Evolutionary conservation across 2,888 invertebrate genomes (phyloP).

Genomic region (Chrysotoxum bicinctum): DNA sequence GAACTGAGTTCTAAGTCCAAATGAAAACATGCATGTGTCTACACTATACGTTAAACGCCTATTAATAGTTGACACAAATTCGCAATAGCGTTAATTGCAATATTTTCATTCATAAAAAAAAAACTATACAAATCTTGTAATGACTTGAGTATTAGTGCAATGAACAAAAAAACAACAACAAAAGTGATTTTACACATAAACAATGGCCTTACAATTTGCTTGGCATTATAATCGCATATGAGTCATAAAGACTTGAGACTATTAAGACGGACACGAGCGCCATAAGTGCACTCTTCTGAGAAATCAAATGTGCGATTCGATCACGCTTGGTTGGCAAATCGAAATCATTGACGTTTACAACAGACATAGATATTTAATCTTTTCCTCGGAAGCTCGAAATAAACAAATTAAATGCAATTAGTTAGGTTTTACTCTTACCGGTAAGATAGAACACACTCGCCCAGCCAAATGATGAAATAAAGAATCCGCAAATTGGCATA

Average conservation of each 20-base stretch:
- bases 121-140: background rate
- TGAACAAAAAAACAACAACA: background rate
- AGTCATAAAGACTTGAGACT: constrained; percentile 11
- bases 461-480: constrained; percentile 92
- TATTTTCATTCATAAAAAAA: constrained; percentile 31
- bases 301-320: constrained; percentile 2
- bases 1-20: constrained; percentile 2
- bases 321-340: constrained; percentile 8
- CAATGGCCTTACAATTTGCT: constrained; percentile 7
- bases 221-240: background rate
- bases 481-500: constrained; percentile 92
- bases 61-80: constrained; percentile 24
- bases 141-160: background rate
- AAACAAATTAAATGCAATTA: constrained; percentile 11
- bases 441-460: constrained; percentile 95
- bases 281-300: constrained; percentile 12
- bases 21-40: background rate
- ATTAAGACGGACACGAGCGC: background rate
- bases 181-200: background rate
- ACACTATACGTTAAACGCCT: background rate
- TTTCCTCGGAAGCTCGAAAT: constrained; percentile 3
- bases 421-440: constrained; percentile 81
- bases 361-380: background rate
- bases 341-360: background rate
- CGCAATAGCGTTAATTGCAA: constrained; percentile 8